Evolutionary conservation across 2,888 invertebrate genomes (phyloP).

Genomic region (Lucinisca nassula): DNA sequence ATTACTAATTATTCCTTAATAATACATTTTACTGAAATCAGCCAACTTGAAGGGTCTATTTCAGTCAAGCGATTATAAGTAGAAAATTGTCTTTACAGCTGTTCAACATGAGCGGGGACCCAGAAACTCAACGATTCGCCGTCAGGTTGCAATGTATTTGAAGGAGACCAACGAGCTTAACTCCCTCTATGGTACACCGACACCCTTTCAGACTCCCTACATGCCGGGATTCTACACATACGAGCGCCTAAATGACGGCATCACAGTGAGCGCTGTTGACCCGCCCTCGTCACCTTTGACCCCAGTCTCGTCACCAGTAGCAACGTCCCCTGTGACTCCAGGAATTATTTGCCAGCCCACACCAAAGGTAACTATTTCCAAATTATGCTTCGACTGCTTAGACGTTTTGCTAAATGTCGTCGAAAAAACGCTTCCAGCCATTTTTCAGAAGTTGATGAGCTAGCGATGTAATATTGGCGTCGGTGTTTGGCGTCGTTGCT

Average conservation of each 20-base stretch:
- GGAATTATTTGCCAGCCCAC: conserved; percentile 87
- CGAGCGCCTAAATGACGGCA: conserved; percentile 80
- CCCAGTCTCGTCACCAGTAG: conserved; percentile 69
- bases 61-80: no score
- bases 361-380: conserved; percentile 89
- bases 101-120: conserved; percentile 99
- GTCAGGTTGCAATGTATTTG: conserved; percentile 96
- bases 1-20: background rate
- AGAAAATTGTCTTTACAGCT: conserved; percentile 90
- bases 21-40: background rate
- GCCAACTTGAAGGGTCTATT: no score
- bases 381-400: no score
- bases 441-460: no score
- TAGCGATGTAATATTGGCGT: no score
- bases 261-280: conserved; percentile 81
- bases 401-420: no score
- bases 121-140: conserved; percentile 96
- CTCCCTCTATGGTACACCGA: conserved; percentile 77
- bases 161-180: conserved; percentile 89
- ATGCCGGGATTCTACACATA: conserved; percentile 80
- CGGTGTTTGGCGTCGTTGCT: no score
- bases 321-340: conserved; percentile 69
- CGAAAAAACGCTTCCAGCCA: no score
- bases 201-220: conserved; percentile 82
- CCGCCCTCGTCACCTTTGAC: conserved; percentile 76